Evolutionary conservation across 2,888 invertebrate genomes (phyloP), one percentile per base, ranked within the genome.

Genomic region (Laothoe populi): DNA sequence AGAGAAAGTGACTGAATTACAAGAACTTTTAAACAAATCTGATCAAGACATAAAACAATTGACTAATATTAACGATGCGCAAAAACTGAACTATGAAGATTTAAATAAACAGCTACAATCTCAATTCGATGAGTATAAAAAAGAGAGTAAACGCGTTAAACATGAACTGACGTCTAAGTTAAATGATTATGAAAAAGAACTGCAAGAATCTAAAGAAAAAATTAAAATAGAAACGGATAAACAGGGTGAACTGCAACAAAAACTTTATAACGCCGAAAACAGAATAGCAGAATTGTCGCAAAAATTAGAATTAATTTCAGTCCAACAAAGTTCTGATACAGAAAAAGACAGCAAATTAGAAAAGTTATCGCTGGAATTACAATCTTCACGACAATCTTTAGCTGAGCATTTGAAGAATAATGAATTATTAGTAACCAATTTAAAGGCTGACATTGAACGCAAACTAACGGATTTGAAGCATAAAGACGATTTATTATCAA

Each of bases 101-200:
- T 79, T 93, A 44, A 90, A 90, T 69, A 88, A 85, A 66, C 90
- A 93, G 69, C 65, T 93, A 63, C 89, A 91, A 71, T 62, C 72
- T 10, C 87, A 90, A 63, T 89, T 84, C 69, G 92, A 92, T 61
- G 89, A 92, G 72, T 84, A 84, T 59, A 93, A 89, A 70, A 89
- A 84, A 64, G 89, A 92, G 65, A 87, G 82, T 64, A 94, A 94
- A 76, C 86, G 85, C 61, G 87, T 93, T 40, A 92, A 92, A 69
- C 88, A 90, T 60, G 94, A 94, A 48, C 78, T 95, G 1, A 85
- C 92, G 70, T 80, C 87, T 23, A 95, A 94, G 74, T 78, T 96
- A 63, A 94, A 94, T 66, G 95, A 87, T 21, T 86, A 87, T 63
- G 89, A 93, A 65, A 89, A 87, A 69, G 82, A 87, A 71, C 74